Percentiles rank a stretch among this genome's conserved stretches.
Conservation (phyloP, 2,888 invertebrate genomes). For the Bombyx huttoni region DNA sequence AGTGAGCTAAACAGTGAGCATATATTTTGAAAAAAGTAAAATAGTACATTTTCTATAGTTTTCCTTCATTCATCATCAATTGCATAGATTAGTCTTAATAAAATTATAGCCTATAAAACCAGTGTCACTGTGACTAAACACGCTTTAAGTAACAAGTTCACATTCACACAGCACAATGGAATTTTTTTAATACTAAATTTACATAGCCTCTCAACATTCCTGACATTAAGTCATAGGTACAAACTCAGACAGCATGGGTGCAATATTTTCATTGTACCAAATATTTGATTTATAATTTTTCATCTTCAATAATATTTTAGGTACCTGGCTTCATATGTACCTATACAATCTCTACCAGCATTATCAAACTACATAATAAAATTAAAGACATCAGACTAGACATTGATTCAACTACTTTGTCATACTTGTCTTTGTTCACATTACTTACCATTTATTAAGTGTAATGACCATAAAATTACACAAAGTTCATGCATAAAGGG, state of each 20-base stretch:
- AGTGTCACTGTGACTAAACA: not conserved
- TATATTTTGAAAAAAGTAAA: constrained; percentile 13
- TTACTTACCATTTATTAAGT: not conserved
- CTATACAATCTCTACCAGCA: not conserved
- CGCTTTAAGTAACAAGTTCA: constrained; percentile 1
- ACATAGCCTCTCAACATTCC: not conserved
- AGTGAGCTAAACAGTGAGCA: constrained; percentile 46
- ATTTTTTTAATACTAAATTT: not conserved
- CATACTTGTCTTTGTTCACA: not conserved
- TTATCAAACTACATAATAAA: not conserved
- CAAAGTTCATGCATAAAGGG: not conserved
- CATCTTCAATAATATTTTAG: not conserved
- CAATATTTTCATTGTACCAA: no score
- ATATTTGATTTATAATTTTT: not conserved
- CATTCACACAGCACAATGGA: not conserved
- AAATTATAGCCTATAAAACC: not conserved
- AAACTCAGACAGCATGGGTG: not conserved
- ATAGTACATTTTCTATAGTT: constrained; percentile 1
- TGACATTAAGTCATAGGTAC: not conserved
- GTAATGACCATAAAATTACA: no score
- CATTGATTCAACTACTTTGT: not conserved
- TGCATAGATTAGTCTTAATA: not conserved
- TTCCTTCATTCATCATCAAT: not conserved
- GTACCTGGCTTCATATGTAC: not conserved
- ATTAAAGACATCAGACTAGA: not conserved